Percentiles rank a stretch among this genome's conserved stretches.
phyloP scores from a whole-genome alignment of 2,113 vertebrate genomes.

The Catharus fuscescens region DNA sequence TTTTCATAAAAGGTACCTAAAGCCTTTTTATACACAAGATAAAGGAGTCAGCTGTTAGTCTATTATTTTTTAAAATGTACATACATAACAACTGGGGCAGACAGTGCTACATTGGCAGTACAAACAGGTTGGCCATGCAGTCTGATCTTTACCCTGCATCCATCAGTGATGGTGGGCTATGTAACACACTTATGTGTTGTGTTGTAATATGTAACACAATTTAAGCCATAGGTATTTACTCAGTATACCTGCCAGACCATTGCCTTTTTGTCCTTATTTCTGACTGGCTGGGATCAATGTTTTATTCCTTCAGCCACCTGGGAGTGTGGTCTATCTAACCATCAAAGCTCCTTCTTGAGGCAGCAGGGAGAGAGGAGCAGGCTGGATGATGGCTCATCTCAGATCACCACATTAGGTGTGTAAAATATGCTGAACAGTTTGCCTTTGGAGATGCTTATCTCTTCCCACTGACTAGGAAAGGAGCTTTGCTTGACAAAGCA shows the following conservation, averaged over 20 bases:
- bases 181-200: neutral
- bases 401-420: neutral
- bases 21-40: neutral
- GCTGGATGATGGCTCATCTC: neutral
- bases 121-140: neutral
- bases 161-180: rapidly evolving
- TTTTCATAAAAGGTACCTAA: neutral
- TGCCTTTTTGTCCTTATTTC: neutral
- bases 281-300: neutral
- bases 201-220: neutral
- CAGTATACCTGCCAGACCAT: neutral
- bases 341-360: neutral
- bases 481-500: neutral
- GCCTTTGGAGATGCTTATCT: slow-evolving; percentile 48
- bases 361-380: neutral
- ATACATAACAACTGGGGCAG: rapidly evolving
- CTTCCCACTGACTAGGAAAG: neutral
- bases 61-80: neutral
- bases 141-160: neutral
- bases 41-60: neutral
- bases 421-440: neutral
- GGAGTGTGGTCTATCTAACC: neutral
- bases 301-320: neutral
- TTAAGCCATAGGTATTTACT: neutral
- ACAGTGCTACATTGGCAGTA: neutral